Evolutionary conservation across 2,888 invertebrate species (phyloP).

Genomic region (Gortyna flavago): DNA sequence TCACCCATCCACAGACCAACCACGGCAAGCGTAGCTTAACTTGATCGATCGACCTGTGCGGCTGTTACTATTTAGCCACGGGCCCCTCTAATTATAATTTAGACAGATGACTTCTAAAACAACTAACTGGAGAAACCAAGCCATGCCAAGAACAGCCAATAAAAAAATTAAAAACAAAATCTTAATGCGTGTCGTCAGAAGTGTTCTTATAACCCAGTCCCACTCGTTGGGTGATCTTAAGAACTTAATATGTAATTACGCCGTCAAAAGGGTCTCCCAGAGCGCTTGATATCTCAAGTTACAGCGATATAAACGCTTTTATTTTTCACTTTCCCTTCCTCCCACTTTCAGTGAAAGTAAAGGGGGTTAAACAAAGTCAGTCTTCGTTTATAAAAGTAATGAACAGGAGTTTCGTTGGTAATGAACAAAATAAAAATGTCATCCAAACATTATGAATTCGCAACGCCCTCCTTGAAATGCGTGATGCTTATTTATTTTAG

Average conservation of each 20-base stretch:
- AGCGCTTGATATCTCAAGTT: constrained; percentile 28
- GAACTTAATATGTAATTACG: constrained; percentile 21
- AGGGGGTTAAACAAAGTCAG: constrained; percentile 58
- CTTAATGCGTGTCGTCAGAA: neutral
- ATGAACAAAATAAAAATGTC: constrained; percentile 83
- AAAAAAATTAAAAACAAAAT: constrained; percentile 6
- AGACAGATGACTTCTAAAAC: neutral
- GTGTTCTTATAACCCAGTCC: constrained; percentile 14
- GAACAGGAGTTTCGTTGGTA: constrained; percentile 74
- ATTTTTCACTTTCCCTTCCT: constrained; percentile 31
- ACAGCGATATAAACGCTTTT: constrained; percentile 21
- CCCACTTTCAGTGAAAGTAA: constrained; percentile 33
- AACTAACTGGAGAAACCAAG: neutral
- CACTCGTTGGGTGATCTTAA: constrained; percentile 7
- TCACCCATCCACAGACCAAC: too few relatives aligned
- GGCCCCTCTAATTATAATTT: too few relatives aligned
- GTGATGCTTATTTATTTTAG: constrained; percentile 75
- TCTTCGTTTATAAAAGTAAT: constrained; percentile 72
- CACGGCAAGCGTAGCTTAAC: too few relatives aligned
- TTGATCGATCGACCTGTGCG: too few relatives aligned
- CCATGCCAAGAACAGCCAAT: neutral
- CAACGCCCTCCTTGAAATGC: constrained; percentile 77
- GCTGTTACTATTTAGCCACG: too few relatives aligned
- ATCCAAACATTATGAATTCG: constrained; percentile 83
- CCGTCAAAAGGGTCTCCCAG: constrained; percentile 5